These are phyloP conservation scores for Antechinus stuartii DNA, from an alignment of 2,113 vertebrate genomes.

Conservation along the genomic window DNA sequence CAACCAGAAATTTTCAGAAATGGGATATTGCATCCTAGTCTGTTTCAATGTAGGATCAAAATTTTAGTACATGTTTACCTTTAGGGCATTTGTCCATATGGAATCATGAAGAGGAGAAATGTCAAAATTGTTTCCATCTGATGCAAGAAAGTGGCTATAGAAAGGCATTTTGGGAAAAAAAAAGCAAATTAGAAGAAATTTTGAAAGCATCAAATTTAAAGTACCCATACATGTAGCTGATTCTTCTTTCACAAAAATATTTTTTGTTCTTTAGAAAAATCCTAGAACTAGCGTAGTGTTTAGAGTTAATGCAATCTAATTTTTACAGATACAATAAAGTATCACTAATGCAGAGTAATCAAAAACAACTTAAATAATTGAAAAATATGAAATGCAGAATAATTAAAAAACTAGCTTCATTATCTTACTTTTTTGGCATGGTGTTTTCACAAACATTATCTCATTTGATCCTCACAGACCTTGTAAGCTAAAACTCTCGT, in stretches of 20 bases:
- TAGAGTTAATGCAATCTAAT: constrained; percentile 20
- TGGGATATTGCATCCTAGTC: not conserved
- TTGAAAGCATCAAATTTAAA: constrained; percentile 15
- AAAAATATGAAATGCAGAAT: constrained; percentile 9
- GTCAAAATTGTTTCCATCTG: constrained; percentile 10
- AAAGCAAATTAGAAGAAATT: not conserved
- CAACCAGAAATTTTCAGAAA: constrained; percentile 5
- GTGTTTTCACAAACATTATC: not conserved
- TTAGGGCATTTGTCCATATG: not conserved
- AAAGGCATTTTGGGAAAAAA: not conserved
- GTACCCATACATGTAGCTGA: constrained; percentile 16
- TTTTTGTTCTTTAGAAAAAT: constrained; percentile 4
- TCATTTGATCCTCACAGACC: not conserved
- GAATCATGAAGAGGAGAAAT: not conserved
- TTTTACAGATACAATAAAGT: constrained; percentile 42
- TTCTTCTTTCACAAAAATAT: not conserved
- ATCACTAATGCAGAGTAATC: constrained; percentile 25
- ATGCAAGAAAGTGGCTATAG: not conserved
- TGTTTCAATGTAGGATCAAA: not conserved
- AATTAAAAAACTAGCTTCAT: constrained; percentile 25
- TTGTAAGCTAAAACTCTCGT: not conserved
- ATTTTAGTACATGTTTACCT: not conserved
- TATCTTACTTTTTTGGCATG: not conserved
- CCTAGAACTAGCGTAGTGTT: not conserved
- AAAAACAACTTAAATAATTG: constrained; percentile 11